These are phyloP conservation scores for Torymus aiolomorphi DNA, from an alignment of 2,888 invertebrate genomes.

Conservation along the genomic window DNA sequence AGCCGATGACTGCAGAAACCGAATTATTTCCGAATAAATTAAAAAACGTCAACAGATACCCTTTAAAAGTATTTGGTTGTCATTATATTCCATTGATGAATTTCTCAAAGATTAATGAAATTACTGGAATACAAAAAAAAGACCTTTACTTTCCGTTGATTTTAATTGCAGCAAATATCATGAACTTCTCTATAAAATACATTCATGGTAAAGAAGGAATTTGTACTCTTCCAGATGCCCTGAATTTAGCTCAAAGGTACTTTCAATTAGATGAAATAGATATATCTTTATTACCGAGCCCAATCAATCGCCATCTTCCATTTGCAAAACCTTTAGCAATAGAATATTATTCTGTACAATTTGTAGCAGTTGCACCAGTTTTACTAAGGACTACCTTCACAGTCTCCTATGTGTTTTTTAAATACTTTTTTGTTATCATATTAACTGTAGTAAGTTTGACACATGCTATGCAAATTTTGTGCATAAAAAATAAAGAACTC, in stretches of 20 bases:
- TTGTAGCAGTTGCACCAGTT: conserved; percentile 22
- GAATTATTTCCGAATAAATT: conserved; percentile 25
- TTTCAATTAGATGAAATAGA: conserved; percentile 1
- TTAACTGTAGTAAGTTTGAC: not conserved
- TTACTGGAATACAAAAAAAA: not conserved
- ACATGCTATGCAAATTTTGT: not conserved
- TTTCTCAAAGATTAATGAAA: conserved; percentile 3
- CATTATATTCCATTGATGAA: conserved; percentile 4
- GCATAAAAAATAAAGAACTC: not conserved
- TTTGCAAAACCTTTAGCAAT: not conserved
- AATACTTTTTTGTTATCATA: not conserved
- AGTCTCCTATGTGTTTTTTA: not conserved
- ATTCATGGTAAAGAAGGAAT: not conserved
- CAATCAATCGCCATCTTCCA: not conserved
- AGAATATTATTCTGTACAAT: conserved; percentile 5
- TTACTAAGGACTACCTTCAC: not conserved
- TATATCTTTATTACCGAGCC: not conserved
- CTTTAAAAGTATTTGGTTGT: conserved; percentile 13
- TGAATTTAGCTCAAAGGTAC: not conserved
- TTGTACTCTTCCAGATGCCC: not conserved
- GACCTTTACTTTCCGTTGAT: not conserved
- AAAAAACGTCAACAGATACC: conserved; percentile 4
- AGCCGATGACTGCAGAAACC: not conserved
- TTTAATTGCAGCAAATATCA: not conserved
- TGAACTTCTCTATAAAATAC: conserved; percentile 27